phyloP scores from a whole-genome alignment of 2,113 vertebrate species.

The Otus sunia region DNA sequence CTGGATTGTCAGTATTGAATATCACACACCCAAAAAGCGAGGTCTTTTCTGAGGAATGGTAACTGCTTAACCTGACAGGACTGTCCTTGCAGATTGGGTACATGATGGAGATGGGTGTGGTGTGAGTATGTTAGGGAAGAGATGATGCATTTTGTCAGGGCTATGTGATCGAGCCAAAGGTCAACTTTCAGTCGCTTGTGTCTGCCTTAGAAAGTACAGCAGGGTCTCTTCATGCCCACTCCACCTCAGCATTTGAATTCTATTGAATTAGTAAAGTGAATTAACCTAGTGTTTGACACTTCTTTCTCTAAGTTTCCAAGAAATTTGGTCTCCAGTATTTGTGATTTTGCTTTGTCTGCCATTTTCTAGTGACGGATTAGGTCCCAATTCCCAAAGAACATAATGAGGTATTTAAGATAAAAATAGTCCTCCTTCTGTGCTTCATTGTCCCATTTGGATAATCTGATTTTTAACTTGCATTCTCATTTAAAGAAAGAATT shows the following conservation, averaged over 20 bases:
- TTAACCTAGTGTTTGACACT: background rate
- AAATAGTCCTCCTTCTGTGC: background rate
- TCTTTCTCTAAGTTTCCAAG: background rate
- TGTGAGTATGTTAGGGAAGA: background rate
- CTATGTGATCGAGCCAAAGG: background rate
- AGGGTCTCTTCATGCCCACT: background rate
- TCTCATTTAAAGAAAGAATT: background rate
- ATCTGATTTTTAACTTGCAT: background rate
- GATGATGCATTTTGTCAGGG: background rate
- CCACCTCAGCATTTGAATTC: background rate
- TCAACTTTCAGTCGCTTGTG: background rate
- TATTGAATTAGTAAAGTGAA: background rate
- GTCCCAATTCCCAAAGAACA: background rate
- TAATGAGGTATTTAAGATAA: background rate
- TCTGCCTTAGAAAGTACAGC: background rate
- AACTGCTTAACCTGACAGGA: background rate
- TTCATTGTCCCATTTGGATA: background rate
- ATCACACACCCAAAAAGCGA: background rate
- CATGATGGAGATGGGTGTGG: accelerated
- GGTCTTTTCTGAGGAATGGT: background rate
- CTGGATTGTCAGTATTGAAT: background rate
- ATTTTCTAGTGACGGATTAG: conserved; percentile 2
- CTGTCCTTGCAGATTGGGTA: background rate
- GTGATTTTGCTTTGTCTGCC: background rate
- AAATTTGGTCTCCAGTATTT: background rate